Conservation (phyloP, 1,140 invertebrate species). For the Drosophila lacertosa region DNA sequence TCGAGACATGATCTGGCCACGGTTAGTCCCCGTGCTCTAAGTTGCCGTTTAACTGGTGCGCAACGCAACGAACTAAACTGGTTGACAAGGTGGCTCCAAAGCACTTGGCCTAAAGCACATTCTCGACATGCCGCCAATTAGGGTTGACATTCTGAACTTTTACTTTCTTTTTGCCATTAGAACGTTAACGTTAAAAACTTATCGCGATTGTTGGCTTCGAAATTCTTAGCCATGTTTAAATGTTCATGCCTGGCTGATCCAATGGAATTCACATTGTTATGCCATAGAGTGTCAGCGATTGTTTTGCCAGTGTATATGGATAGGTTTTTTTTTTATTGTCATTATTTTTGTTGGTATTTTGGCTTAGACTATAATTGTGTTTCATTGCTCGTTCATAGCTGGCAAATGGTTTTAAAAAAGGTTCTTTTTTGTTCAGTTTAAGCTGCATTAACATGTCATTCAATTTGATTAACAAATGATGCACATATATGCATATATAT, state of each 20-base stretch:
- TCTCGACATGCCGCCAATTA: constrained; percentile 5
- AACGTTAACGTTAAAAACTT: constrained; percentile 10
- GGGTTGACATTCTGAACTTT: constrained; percentile 52
- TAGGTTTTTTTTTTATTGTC: constrained; percentile 12
- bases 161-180: constrained; percentile 46
- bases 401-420: constrained; percentile 8
- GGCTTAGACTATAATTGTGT: constrained; percentile 47
- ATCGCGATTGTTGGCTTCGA: too few species aligned
- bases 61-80: constrained; percentile 11
- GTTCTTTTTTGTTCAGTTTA: constrained; percentile 11
- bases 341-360: constrained; percentile 3
- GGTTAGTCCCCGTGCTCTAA: constrained; percentile 11
- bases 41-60: constrained; percentile 5
- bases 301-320: constrained; percentile 9
- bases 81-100: not conserved
- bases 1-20: not conserved
- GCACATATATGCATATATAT: not conserved
- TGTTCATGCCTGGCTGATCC: constrained; percentile 68
- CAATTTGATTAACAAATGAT: constrained; percentile 3
- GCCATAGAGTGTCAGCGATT: constrained; percentile 7
- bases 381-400: constrained; percentile 30
- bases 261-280: constrained; percentile 60
- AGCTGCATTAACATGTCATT: constrained; percentile 33
- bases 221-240: constrained; percentile 69
- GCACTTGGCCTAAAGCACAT: constrained; percentile 8